Evolutionary conservation across 1,140 invertebrate species (phyloP).

Genomic region (Brachionus koreanus): DNA sequence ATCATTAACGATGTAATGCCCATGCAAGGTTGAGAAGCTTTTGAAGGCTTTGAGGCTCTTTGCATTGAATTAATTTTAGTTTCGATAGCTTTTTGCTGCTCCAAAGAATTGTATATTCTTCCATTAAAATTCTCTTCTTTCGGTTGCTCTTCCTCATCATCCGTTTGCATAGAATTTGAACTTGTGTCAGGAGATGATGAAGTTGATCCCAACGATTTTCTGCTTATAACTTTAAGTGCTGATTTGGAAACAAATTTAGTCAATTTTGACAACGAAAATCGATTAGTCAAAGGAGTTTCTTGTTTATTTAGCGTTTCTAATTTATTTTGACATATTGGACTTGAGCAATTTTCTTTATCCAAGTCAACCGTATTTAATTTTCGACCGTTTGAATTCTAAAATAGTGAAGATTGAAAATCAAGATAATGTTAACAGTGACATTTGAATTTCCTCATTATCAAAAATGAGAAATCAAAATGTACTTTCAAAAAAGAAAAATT

Average conservation of each 20-base stretch:
- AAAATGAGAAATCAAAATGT: background rate
- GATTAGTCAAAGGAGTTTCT: background rate
- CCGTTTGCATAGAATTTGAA: slow-evolving; percentile 27
- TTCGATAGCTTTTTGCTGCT: slow-evolving; percentile 28
- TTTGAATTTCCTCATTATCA: background rate
- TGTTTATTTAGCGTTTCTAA: background rate
- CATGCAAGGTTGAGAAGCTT: background rate
- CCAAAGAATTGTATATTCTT: background rate
- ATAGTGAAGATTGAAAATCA: background rate
- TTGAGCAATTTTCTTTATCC: background rate
- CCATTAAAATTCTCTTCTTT: background rate
- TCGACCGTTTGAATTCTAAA: slow-evolving; percentile 31
- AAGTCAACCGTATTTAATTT: slow-evolving; percentile 22
- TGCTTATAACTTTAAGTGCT: background rate
- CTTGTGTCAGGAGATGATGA: background rate
- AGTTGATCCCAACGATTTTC: background rate
- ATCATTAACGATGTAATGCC: background rate
- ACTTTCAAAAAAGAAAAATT: background rate
- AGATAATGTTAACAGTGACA: background rate
- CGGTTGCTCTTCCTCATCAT: background rate
- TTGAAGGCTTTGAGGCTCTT: background rate
- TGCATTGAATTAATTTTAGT: background rate
- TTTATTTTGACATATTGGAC: background rate
- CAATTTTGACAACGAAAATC: slow-evolving; percentile 14
- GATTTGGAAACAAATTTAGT: slow-evolving; percentile 39